These are phyloP conservation scores for Ciconia maguari DNA, from an alignment of 2,113 vertebrate genomes.

Conservation along the genomic window DNA sequence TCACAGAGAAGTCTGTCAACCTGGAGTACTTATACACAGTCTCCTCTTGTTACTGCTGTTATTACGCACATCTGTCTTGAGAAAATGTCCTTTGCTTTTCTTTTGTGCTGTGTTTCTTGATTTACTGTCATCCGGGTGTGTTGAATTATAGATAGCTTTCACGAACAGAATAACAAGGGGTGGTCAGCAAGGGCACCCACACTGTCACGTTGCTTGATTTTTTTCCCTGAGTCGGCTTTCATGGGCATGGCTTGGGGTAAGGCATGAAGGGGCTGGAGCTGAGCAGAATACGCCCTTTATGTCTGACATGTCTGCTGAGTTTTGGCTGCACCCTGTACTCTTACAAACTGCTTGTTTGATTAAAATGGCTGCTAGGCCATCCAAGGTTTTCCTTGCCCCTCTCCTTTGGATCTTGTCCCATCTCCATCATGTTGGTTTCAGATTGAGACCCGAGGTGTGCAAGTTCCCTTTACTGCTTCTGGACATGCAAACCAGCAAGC, in stretches of 20 bases:
- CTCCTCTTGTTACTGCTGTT: neutral
- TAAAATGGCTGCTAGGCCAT: neutral
- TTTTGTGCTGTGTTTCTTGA: neutral
- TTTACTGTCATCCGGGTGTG: neutral
- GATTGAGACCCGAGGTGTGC: neutral
- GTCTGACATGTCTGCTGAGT: neutral
- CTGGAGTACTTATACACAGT: neutral
- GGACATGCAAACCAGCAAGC: neutral
- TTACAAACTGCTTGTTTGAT: neutral
- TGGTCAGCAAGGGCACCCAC: neutral
- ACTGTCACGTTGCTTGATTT: neutral
- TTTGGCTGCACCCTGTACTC: neutral
- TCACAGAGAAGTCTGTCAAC: neutral
- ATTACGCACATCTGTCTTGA: neutral
- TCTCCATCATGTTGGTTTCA: neutral
- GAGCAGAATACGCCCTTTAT: neutral
- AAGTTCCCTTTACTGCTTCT: neutral
- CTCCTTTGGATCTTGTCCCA: neutral
- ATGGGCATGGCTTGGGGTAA: neutral
- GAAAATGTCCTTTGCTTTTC: neutral
- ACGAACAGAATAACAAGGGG: neutral
- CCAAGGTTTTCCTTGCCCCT: neutral
- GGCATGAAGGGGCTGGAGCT: neutral
- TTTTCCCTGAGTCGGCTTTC: neutral
- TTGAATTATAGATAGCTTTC: neutral